These are phyloP conservation scores for Blastomussa wellsi DNA, from an alignment of 92 coral and sea anemone genomes.

Conservation along the genomic window DNA sequence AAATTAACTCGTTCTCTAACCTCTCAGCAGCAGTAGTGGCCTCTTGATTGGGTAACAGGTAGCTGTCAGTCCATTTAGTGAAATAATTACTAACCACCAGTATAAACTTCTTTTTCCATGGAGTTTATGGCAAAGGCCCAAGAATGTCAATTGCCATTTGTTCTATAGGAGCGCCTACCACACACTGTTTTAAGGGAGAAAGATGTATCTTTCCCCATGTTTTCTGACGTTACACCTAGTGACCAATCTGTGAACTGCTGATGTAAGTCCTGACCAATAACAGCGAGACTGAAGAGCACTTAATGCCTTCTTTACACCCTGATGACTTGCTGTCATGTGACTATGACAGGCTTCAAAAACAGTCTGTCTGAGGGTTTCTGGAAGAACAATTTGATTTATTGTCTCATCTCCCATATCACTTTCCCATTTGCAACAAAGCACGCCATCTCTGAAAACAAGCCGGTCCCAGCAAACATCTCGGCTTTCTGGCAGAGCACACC, in stretches of 20 bases:
- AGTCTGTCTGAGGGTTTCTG: conserved; percentile 18
- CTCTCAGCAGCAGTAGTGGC: no score
- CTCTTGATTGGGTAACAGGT: no score
- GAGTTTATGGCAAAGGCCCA: not conserved
- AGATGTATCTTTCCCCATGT: no score
- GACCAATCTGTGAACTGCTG: no score
- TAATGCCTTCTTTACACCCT: conserved; percentile 36
- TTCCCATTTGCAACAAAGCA: conserved; percentile 27
- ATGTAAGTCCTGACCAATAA: conserved; percentile 49
- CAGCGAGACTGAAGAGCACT: conserved; percentile 29
- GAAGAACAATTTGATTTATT: conserved; percentile 24
- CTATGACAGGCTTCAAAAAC: not conserved
- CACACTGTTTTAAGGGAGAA: no score
- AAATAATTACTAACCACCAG: no score
- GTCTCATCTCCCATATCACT: conserved; percentile 10
- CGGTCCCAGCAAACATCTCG: no score
- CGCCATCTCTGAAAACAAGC: not conserved
- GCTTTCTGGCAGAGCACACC: no score
- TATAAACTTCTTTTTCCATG: not conserved
- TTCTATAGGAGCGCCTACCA: not conserved
- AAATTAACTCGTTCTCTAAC: no score
- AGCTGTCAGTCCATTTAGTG: not conserved
- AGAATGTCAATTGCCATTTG: not conserved
- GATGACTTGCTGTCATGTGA: conserved; percentile 37
- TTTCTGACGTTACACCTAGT: no score